A percentile compares a stretch with the other conserved stretches of the same genome.
phyloP scores from a whole-genome alignment of 2,113 vertebrate species.

The Ceyx melanurus region DNA sequence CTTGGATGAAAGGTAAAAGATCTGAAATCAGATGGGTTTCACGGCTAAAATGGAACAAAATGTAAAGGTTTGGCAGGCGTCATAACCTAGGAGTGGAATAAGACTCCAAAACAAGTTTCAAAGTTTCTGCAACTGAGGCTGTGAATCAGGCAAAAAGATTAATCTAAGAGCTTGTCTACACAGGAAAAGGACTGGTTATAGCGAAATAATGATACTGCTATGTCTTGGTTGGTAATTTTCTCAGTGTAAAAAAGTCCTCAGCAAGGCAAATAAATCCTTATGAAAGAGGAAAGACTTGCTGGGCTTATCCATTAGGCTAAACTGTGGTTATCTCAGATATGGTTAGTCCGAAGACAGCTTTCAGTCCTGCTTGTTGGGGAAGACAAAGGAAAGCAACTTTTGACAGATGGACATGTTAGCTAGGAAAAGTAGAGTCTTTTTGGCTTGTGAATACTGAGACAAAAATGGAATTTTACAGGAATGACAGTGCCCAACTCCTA shows the following conservation, averaged over 20 bases:
- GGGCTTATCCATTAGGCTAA: neutral
- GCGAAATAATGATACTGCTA: neutral
- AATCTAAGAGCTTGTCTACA: neutral
- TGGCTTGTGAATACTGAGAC: neutral
- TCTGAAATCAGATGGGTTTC: slow-evolving; percentile 5
- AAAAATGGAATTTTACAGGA: neutral
- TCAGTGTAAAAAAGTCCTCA: neutral
- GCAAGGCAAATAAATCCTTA: neutral
- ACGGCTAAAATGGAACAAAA: neutral
- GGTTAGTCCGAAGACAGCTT: neutral
- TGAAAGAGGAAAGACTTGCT: neutral
- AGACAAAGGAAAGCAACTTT: neutral
- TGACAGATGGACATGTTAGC: neutral
- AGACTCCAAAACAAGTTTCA: neutral
- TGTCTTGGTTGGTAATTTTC: neutral
- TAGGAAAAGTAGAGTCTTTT: neutral
- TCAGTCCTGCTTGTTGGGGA: neutral
- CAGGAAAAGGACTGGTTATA: neutral
- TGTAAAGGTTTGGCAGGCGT: neutral
- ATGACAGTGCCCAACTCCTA: neutral
- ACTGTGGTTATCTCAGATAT: neutral
- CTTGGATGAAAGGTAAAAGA: slow-evolving; percentile 7
- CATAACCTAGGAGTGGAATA: neutral
- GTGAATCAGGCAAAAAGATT: neutral
- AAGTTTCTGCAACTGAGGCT: neutral